A percentile compares a stretch with the other conserved stretches of the same genome.
These are phyloP conservation scores for Nipponia nippon DNA, from an alignment of 2,113 vertebrate genomes.

Conservation along the genomic window DNA sequence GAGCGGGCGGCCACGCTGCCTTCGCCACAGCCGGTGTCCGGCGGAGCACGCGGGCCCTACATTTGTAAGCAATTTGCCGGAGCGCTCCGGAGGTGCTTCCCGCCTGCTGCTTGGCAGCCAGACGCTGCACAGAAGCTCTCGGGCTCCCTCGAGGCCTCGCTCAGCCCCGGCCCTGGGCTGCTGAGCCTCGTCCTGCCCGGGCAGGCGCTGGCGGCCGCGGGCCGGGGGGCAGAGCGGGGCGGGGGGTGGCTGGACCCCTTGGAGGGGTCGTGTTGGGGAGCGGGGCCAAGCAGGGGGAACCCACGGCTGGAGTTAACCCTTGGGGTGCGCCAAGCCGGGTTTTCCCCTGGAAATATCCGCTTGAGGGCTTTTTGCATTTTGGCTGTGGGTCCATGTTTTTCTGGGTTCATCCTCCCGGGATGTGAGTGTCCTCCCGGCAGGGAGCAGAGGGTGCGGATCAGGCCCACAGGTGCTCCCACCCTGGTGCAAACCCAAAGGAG, in stretches of 20 bases:
- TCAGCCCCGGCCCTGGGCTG: not conserved
- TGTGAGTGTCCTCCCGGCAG: not conserved
- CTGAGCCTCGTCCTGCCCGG: not conserved
- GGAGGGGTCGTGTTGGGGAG: not conserved
- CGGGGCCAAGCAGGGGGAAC: not conserved
- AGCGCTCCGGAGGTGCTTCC: slow-evolving; percentile 8
- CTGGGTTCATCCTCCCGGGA: not conserved
- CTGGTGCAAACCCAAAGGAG: not conserved
- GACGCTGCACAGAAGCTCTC: slow-evolving; percentile 4
- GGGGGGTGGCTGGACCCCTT: not conserved
- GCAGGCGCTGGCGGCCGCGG: not conserved
- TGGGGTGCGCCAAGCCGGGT: rapidly evolving
- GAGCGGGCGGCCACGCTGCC: not conserved
- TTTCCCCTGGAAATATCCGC: not conserved
- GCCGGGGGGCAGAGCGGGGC: not conserved
- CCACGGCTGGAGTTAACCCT: not conserved
- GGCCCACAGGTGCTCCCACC: rapidly evolving
- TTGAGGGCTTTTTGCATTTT: not conserved
- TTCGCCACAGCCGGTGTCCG: not conserved
- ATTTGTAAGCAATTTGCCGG: not conserved
- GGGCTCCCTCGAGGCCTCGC: slow-evolving; percentile 6
- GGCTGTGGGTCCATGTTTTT: rapidly evolving
- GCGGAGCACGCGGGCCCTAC: not conserved
- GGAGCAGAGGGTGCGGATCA: rapidly evolving
- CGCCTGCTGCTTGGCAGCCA: slow-evolving; percentile 31